These are phyloP conservation scores for Pogona vitticeps DNA, from an alignment of 2,113 vertebrate species.

Conservation along the genomic window DNA sequence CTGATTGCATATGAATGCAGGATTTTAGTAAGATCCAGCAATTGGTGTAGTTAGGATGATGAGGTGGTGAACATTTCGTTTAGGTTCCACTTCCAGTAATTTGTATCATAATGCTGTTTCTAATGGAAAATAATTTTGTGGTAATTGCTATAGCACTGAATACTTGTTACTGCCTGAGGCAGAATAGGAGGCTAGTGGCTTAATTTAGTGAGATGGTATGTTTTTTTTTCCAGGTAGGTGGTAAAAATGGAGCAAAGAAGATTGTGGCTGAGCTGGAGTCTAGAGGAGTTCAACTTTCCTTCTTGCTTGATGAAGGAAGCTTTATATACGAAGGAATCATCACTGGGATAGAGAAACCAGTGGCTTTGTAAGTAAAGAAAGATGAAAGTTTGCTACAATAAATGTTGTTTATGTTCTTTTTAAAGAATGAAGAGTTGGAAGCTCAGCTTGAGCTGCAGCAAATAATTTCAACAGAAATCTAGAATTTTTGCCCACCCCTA, in stretches of 20 bases:
- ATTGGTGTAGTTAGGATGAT: not conserved
- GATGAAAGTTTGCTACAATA: not conserved
- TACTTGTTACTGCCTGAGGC: not conserved
- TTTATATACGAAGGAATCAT: conserved; percentile 80
- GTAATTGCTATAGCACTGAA: not conserved
- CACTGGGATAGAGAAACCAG: conserved; percentile 77
- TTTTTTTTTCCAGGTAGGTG: conserved; percentile 76
- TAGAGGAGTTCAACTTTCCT: conserved; percentile 80
- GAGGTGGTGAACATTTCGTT: not conserved
- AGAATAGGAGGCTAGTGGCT: accelerated
- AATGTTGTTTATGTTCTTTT: not conserved
- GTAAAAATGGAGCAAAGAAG: conserved; percentile 79
- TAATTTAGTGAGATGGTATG: not conserved
- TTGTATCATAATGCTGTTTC: not conserved
- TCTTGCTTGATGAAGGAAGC: conserved; percentile 88
- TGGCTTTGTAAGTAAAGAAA: conserved; percentile 84
- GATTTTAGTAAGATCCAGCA: conserved; percentile 2
- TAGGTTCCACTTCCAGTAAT: not conserved
- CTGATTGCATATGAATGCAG: not conserved
- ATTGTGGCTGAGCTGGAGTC: conserved; percentile 83
- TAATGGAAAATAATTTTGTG: not conserved
- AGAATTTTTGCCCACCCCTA: not conserved
- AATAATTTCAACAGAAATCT: not conserved
- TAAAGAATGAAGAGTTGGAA: not conserved
- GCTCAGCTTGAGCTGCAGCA: not conserved